Base-by-base conservation (phyloP, 2,113 vertebrate genomes). In the Microtus oregoni region DNA sequence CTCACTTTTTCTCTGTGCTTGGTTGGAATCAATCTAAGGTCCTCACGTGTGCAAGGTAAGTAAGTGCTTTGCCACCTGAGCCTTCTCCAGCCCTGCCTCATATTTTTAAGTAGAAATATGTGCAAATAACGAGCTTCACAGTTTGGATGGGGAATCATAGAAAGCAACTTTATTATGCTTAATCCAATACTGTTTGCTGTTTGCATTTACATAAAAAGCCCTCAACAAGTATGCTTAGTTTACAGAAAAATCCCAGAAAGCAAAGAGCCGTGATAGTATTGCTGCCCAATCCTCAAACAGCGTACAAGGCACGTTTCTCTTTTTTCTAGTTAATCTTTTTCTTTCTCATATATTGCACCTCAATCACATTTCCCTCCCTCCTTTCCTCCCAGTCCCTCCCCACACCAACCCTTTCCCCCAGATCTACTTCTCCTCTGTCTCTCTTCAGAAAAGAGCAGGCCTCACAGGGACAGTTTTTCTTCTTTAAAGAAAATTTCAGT, bases 401-500 rank as follows among this genome's bases (percentile, higher is more conserved):
- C 68, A 70, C 20, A 7, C 68, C 32, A n/a, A 6, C 0, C 32
- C 32, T 19, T 15, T 70, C 6, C 15, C 68, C 32, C 68, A n/a
- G 68, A 70, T n/a, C 32, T 17, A 70, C 68, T 19, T 70, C 15
- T n/a, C 68, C 1, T 70, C 68, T 19, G 32, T 70, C 7, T 70
- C 68, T 22, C 32, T n/a, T 70, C 15, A 70, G 68, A n/a, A 70
- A 70, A 70, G 32, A 70, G 15, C 68, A 70, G 15, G 68, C 6
- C 68, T 70, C 0, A 2, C 68, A 35, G 32, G 32, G 32, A 70
- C 32, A 70, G 32, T 7, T n/a, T 70, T 81, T 81, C 32, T 81
- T 8, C 24, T 67, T 77, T 61, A 38, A 92, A 72, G 70, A 83
- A 97, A 89, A 89, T 78, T 41, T 77, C 35, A 92, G 17, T 24